A percentile compares a stretch with the other conserved stretches of the same genome.
Conservation (phyloP, 2,888 invertebrate species). For the Bombyx huttoni region DNA sequence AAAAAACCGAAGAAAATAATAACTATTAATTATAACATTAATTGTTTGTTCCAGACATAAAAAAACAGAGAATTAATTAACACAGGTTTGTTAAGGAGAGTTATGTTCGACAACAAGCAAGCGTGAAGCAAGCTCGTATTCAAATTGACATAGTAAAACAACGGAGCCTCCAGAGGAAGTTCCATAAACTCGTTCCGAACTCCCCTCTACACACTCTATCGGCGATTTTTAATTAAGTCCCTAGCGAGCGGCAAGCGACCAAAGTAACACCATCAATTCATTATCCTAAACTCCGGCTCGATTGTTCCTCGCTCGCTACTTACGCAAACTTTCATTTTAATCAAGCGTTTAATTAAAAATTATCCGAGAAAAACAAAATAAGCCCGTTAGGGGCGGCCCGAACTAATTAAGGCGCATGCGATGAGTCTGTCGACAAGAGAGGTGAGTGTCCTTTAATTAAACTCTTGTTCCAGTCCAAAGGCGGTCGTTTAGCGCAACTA, state of each 20-base stretch:
- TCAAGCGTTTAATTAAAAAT: slow-evolving; percentile 74
- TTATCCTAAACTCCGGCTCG: slow-evolving; percentile 71
- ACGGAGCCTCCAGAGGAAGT: slow-evolving; percentile 62
- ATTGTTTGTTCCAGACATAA: background rate
- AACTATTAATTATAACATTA: background rate
- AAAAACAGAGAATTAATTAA: slow-evolving; percentile 5
- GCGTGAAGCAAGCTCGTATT: slow-evolving; percentile 59
- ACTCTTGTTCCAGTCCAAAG: slow-evolving; percentile 58
- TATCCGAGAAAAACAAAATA: slow-evolving; percentile 73
- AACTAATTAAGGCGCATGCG: slow-evolving; percentile 70
- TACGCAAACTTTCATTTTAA: slow-evolving; percentile 73
- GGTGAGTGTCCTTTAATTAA: slow-evolving; percentile 66
- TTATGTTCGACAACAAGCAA: slow-evolving; percentile 20
- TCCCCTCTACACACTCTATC: slow-evolving; percentile 70
- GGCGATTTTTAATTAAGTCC: slow-evolving; percentile 73
- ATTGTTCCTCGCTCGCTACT: slow-evolving; percentile 71
- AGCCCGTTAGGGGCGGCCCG: slow-evolving; percentile 69
- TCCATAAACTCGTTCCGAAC: slow-evolving; percentile 67
- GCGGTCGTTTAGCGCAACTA: slow-evolving; percentile 53
- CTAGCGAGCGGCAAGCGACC: slow-evolving; percentile 62
- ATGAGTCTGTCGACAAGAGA: slow-evolving; percentile 59
- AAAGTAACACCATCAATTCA: slow-evolving; percentile 73
- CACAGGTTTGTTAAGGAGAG: slow-evolving; percentile 1
- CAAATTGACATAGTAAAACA: slow-evolving; percentile 71
- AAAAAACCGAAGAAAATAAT: background rate